Evolutionary conservation across 2,888 invertebrate species (phyloP), one percentile per base, ranked within the genome.

Genomic region (Gisinianus flammeolus): DNA sequence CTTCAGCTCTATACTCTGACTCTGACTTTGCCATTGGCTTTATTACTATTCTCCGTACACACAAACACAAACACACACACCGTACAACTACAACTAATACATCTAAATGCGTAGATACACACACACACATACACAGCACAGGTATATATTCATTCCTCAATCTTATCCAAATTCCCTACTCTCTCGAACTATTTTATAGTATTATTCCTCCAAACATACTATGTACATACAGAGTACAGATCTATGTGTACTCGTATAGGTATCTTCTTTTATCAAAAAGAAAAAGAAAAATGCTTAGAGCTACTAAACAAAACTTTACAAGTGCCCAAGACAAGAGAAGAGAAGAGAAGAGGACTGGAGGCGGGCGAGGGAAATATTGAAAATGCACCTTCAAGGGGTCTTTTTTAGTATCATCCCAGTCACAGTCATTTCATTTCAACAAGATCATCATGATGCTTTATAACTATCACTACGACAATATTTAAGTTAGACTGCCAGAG

Each of bases 261-360:
- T 19, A 44, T 44, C 44, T 44, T 44, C 19, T 44, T 44, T n/a
- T 44, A 70, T 54, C 54, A 54, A 54, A 70, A 70, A 70, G 54
- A 70, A 54, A 28, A 64, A n/a, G 33, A 72, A 72, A 72, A 72
- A 31, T 56, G 71, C 72, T 72, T 62, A 31, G 54, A 72, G 72
- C 72, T 72, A 58, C 72, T 58, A 58, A 72, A 72, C 72, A 72
- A 72, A 72, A 72, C 58, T 71, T 71, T 56, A 70, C 52, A 70
- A 58, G 26, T 62, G 44, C 44, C 8, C 44, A 44, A 16, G 44
- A 6, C 44, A 4, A 6, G 44, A 44, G 19, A 44, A 44, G 19
- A 44, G 44, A 44, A 44, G 16, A 2, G 19, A 44, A 44, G 44
- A 19, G 16, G 44, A 44, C 44, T 5, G 12, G 12, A 35, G 35